A percentile compares a stretch with the other conserved stretches of the same genome.
Conservation (phyloP, 2,888 invertebrate genomes). For the Rutpela maculata region DNA sequence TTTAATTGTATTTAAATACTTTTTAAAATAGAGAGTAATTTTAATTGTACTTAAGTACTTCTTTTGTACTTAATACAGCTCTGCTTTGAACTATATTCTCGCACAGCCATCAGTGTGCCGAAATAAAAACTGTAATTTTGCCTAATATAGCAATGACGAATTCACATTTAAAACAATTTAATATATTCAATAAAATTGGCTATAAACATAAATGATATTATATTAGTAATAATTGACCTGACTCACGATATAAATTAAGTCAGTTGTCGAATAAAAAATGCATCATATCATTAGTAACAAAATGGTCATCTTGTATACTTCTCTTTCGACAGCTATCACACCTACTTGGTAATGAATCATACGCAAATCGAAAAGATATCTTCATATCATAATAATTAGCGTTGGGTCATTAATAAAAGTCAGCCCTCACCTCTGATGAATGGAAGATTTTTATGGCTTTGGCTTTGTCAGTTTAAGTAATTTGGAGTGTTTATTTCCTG, state of each 20-base stretch:
- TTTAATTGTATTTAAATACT: too few species aligned
- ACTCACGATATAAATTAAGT: slow-evolving; percentile 21
- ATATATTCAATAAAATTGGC: too few species aligned
- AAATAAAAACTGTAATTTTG: background rate
- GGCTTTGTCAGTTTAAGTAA: slow-evolving; percentile 27
- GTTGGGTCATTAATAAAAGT: slow-evolving; percentile 36
- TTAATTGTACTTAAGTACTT: too few species aligned
- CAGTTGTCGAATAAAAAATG: slow-evolving; percentile 12
- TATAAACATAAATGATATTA: background rate
- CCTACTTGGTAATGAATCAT: slow-evolving; percentile 39
- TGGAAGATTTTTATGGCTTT: slow-evolving; percentile 25
- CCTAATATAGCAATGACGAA: slow-evolving; percentile 6
- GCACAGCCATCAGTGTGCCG: background rate
- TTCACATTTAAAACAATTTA: too few species aligned
- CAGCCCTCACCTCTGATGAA: slow-evolving; percentile 34
- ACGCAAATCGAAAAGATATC: slow-evolving; percentile 36
- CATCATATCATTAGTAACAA: slow-evolving; percentile 21
- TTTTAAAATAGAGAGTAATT: too few species aligned
- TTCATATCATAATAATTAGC: slow-evolving; percentile 48
- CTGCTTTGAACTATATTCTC: too few species aligned
- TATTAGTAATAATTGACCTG: slow-evolving; percentile 11
- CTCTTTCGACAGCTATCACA: slow-evolving; percentile 29
- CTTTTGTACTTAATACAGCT: too few species aligned
- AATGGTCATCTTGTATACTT: slow-evolving; percentile 22
- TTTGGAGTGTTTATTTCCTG: slow-evolving; percentile 41